These are phyloP conservation scores for Mycogona germanica DNA, from an alignment of 2,888 invertebrate genomes.

Conservation along the genomic window DNA sequence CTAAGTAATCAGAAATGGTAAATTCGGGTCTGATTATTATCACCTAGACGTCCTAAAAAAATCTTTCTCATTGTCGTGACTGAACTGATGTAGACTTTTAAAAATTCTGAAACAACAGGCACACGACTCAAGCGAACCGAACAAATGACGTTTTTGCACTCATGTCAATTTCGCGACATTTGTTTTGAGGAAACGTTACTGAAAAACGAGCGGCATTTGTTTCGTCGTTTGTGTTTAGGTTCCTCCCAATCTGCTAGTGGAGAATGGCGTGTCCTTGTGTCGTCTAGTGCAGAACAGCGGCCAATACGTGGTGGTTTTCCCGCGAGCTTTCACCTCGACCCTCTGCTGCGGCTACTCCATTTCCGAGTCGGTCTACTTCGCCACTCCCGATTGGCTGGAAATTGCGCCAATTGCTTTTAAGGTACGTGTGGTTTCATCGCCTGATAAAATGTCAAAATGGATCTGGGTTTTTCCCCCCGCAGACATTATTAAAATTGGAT, in stretches of 20 bases:
- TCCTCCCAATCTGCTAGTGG: conserved; percentile 62
- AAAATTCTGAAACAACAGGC: too few relatives aligned
- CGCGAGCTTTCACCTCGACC: conserved; percentile 75
- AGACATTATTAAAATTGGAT: neutral
- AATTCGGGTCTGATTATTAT: too few relatives aligned
- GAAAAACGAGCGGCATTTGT: too few relatives aligned
- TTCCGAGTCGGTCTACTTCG: conserved; percentile 87
- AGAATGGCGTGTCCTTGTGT: conserved; percentile 62
- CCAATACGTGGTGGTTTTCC: conserved; percentile 80
- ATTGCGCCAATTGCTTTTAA: conserved; percentile 57
- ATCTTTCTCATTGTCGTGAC: too few relatives aligned
- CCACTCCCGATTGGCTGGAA: conserved; percentile 63
- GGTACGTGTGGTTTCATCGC: conserved; percentile 40
- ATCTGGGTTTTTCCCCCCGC: too few relatives aligned
- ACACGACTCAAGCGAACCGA: too few relatives aligned
- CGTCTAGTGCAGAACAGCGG: conserved; percentile 72
- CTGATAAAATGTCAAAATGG: neutral
- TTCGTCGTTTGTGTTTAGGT: conserved; percentile 39
- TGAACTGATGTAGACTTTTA: too few relatives aligned
- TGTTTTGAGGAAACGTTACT: too few relatives aligned
- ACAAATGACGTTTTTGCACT: too few relatives aligned
- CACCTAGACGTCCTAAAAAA: too few relatives aligned
- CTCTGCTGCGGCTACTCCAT: conserved; percentile 78
- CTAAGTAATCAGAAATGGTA: too few relatives aligned
- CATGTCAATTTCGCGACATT: too few relatives aligned